These are phyloP conservation scores for Spisula subtruncata DNA, from an alignment of 2,888 invertebrate genomes.

Conservation along the genomic window DNA sequence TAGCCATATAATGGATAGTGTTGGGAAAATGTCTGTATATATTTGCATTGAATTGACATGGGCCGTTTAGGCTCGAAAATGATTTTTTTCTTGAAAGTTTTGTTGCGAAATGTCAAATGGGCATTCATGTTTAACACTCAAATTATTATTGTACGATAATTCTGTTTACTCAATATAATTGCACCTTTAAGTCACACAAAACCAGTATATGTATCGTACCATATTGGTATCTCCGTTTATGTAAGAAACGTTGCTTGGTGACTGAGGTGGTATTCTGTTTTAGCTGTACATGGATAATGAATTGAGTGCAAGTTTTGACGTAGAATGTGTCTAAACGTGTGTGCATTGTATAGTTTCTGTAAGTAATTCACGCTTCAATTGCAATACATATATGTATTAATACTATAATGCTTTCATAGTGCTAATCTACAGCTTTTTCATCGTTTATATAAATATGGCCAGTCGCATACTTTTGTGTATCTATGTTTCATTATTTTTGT, in stretches of 20 bases:
- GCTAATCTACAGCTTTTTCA: not conserved
- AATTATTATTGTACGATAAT: no score
- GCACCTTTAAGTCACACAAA: not conserved
- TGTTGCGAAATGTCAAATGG: no score
- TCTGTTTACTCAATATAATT: no score
- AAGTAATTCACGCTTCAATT: not conserved
- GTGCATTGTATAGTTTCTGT: not conserved
- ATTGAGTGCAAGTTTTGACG: not conserved
- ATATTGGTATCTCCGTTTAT: not conserved
- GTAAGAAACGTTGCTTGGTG: not conserved
- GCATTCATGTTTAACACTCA: no score
- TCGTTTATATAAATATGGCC: not conserved
- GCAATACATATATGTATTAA: constrained; percentile 4
- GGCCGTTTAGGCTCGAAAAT: constrained; percentile 9
- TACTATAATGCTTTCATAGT: constrained; percentile 13
- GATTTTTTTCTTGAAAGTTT: no score
- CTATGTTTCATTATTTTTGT: not conserved
- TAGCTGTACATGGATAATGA: not conserved
- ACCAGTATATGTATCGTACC: not conserved
- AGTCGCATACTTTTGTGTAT: not conserved
- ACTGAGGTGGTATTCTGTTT: not conserved
- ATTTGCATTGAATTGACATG: constrained; percentile 9
- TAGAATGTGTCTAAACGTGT: not conserved
- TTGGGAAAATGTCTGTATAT: constrained; percentile 2
- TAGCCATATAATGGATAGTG: constrained; percentile 25